These are phyloP conservation scores for Cynocephalus volans DNA, from an alignment of 2,113 vertebrate species.

Conservation along the genomic window DNA sequence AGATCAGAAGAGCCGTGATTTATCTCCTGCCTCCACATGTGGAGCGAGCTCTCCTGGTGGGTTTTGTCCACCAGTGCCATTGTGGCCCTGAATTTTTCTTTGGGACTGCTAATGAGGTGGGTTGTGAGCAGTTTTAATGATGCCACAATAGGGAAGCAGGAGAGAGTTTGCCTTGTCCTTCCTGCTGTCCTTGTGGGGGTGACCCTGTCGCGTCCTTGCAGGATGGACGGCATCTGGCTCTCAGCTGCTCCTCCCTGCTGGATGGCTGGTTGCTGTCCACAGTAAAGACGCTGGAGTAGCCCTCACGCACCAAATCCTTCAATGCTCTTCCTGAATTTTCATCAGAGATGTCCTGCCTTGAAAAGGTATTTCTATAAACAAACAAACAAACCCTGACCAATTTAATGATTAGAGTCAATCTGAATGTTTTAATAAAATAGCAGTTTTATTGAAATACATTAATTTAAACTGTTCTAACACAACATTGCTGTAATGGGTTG, in stretches of 20 bases:
- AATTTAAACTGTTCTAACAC: background rate
- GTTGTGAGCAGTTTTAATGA: fast-evolving
- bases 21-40: background rate
- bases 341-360: background rate
- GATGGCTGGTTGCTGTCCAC: fast-evolving
- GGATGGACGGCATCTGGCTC: background rate
- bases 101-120: fast-evolving
- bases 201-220: fast-evolving
- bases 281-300: background rate
- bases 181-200: background rate
- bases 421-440: background rate
- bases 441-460: background rate
- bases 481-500: background rate
- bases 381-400: background rate
- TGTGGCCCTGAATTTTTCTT: background rate
- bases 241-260: background rate
- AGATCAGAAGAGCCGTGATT: no score
- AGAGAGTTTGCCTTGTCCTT: fast-evolving
- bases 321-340: no score
- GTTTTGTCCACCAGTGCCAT: fast-evolving
- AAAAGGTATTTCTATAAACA: background rate
- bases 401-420: background rate
- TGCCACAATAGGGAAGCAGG: fast-evolving
- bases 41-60: fast-evolving
- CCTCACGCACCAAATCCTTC: background rate